Evolutionary conservation across 1,140 invertebrate species (phyloP), one percentile per base, ranked within the genome.

Genomic region (Neotoxoptera formosana): DNA sequence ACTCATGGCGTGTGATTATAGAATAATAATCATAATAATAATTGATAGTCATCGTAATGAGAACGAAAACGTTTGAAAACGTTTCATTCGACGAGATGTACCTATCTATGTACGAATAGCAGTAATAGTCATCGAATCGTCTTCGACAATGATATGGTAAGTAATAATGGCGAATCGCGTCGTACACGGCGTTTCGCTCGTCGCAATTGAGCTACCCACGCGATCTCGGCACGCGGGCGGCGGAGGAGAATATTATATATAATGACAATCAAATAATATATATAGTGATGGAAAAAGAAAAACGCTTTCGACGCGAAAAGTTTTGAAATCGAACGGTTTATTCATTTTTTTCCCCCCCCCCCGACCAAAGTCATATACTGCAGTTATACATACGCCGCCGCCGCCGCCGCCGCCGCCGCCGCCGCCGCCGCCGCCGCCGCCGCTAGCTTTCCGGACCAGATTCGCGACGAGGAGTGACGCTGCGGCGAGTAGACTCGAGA

Each of bases 1-100:
- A 76, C n/a, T 76, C 60, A 76, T n/a, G 60, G 60, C 60, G 60
- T 76, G 60, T n/a, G 60, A 76, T 76, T n/a, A 76, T 30, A n/a
- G n/a, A n/a, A n/a, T n/a, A n/a, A n/a, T n/a, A n/a, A n/a, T n/a
- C n/a, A n/a, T n/a, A n/a, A n/a, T n/a, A n/a, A n/a, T n/a, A 76
- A 41, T 41, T 41, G 41, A 41, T 76, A 76, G 60, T 14, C 60
- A 76, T 76, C n/a, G 21, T 76, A 76, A 76, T n/a, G 60, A 76
- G 60, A 76, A 76, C 17, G 60, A n/a, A 41, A 41, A 76, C 60
- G 60, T 76, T 76, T 76, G n/a, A 76, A 53, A 76, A n/a, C 60
- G 60, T n/a, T 76, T 76, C 30, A 76, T 76, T 76, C n/a, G n/a
- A 76, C 14, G n/a, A 76, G 30, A 34, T 14, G 60, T 41, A 41